Percentiles rank a stretch among this genome's conserved stretches.
phyloP scores from a whole-genome alignment of 1,140 invertebrate species.

The Anoplolepis gracilipes region DNA sequence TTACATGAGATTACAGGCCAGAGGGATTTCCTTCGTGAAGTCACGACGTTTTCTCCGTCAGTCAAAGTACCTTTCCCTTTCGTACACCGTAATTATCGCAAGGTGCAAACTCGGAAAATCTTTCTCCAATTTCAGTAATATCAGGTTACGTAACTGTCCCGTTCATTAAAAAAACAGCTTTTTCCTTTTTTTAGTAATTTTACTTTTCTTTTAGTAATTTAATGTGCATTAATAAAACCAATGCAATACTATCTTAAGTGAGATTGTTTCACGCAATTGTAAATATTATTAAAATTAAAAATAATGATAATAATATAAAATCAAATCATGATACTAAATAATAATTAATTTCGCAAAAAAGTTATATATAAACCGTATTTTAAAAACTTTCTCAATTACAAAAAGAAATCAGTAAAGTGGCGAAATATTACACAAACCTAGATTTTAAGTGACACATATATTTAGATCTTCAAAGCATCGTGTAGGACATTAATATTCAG shows the following conservation, averaged over 20 bases:
- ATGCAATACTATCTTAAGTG: not conserved
- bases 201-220: no score
- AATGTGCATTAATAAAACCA: no score
- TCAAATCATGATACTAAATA: not conserved
- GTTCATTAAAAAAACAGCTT: constrained; percentile 49
- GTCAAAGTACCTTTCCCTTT: constrained; percentile 68
- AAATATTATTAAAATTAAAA: not conserved
- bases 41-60: constrained; percentile 54
- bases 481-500: constrained; percentile 51
- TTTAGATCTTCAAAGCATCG: constrained; percentile 3
- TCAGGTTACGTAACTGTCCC: constrained; percentile 57
- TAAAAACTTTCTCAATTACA: not conserved
- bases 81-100: constrained; percentile 77
- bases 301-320: no score
- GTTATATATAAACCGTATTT: not conserved
- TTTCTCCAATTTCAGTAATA: constrained; percentile 72
- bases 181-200: not conserved
- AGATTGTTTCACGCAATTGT: not conserved
- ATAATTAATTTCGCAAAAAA: no score
- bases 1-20: constrained; percentile 79
- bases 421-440: constrained; percentile 1
- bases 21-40: constrained; percentile 66
- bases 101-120: constrained; percentile 82
- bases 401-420: constrained; percentile 26
- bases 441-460: constrained; percentile 22